Base-by-base conservation (phyloP, 2,113 vertebrate species). In the Lophura nycthemera region DNA sequence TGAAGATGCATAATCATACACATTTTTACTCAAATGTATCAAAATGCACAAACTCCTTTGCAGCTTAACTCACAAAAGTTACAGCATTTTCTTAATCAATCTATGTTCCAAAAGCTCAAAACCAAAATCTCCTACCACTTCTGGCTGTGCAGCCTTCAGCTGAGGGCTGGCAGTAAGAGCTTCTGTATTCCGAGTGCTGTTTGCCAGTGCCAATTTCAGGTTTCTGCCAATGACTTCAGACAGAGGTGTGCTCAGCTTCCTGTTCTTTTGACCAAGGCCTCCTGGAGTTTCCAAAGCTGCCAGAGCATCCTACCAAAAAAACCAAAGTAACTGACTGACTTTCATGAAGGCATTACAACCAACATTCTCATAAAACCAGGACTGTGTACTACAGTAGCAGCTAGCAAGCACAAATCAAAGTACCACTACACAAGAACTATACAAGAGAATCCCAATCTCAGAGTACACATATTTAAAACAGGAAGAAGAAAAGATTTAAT, bases 211-310 rank as follows among this genome's bases (percentile, higher is more conserved):
- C 65, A 98, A 88, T 82, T 98, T 98, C 95, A 99, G 78, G 96
- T 99, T 99, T 95, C 98, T 98, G 89, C 97, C 95, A 8, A 99
- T 98, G 73, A 99, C 97, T 94, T 99, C 99, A 2, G 99, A 99
- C 45, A 99, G 98, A 1, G 99, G 99, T 5, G 99, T 99, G 72
- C 98, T 98, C 47, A 76, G 76, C 60, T 88, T 98, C 88, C 97
- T 97, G 18, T 11, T 67, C 52, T 94, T 98, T 60, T 98, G 97
- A 27, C 95, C 93, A 77, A 95, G 76, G 65, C 97, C 97, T 76
- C 94, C 96, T 43, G 99, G 99, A 70, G 99, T 99, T 95, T 98
- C 98, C 96, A 99, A 96, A 90, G 97, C 98, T 94, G 98, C 98
- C 38, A 99, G 95, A 69, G 98, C 98, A 95, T 99, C 99, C 99